A percentile compares a stretch with the other conserved stretches of the same genome.
These are phyloP conservation scores for Tauraco erythrolophus DNA, from an alignment of 2,113 vertebrate genomes.

Conservation along the genomic window DNA sequence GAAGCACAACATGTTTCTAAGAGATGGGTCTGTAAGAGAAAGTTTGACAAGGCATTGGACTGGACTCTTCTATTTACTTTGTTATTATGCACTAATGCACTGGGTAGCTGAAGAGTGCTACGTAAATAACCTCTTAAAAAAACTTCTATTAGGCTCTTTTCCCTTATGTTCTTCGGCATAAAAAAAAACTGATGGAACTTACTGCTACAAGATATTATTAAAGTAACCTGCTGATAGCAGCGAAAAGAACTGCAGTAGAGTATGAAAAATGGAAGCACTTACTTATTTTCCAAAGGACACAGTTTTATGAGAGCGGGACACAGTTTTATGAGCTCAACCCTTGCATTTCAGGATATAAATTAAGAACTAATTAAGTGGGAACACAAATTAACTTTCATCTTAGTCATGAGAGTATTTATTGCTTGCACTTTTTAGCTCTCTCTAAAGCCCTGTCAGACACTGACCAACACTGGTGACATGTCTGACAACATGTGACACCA, in stretches of 20 bases:
- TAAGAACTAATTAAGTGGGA: constrained; percentile 34
- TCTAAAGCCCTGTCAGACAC: background rate
- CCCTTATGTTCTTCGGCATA: background rate
- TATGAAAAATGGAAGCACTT: constrained; percentile 22
- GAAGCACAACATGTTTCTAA: background rate
- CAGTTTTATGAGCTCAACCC: background rate
- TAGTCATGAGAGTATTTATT: background rate
- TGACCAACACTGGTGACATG: background rate
- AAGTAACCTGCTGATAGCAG: background rate
- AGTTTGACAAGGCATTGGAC: background rate
- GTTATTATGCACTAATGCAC: background rate
- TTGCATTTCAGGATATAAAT: constrained; percentile 41
- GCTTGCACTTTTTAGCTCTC: background rate
- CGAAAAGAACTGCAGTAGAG: background rate
- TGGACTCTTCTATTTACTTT: background rate
- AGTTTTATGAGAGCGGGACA: background rate
- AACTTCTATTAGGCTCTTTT: background rate
- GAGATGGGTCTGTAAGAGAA: background rate
- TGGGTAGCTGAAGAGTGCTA: background rate
- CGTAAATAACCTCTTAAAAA: background rate
- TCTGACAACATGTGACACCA: background rate
- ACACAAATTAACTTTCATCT: constrained; percentile 27
- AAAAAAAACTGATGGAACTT: background rate
- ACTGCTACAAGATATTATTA: background rate
- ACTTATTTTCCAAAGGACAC: background rate